Conservation (phyloP, 1,140 invertebrate species). For the Zaprionus ghesquierei region DNA sequence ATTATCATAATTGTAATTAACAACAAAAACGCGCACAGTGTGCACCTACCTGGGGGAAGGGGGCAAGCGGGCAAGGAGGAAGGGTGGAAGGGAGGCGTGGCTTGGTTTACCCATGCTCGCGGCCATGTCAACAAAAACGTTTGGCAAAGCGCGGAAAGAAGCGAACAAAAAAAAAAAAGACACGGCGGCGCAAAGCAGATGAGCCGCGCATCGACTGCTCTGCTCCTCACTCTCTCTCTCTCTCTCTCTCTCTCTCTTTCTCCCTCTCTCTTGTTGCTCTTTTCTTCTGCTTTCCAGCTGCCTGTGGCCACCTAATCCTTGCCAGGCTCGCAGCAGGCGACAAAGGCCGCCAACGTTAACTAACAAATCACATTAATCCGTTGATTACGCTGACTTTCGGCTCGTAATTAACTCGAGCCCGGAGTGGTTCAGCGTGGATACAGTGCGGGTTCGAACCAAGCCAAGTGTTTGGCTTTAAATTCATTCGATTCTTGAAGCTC, state of each 20-base stretch:
- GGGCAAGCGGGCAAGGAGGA: neutral
- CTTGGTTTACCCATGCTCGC: conserved; percentile 13
- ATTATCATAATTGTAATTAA: conserved; percentile 80
- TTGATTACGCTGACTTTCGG: conserved; percentile 34
- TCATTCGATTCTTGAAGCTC: neutral
- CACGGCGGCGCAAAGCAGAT: neutral
- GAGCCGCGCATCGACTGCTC: conserved; percentile 1
- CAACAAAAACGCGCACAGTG: conserved; percentile 58
- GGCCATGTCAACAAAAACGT: conserved; percentile 37
- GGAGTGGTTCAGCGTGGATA: neutral
- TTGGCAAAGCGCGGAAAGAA: neutral
- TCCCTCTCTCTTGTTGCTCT: neutral
- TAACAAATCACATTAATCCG: conserved; percentile 48
- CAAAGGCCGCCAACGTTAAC: conserved; percentile 16
- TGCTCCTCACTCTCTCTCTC: neutral
- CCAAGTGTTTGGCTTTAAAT: neutral
- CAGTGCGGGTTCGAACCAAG: neutral
- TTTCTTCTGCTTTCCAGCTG: conserved; percentile 1
- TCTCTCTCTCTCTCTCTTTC: neutral
- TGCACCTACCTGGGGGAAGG: neutral
- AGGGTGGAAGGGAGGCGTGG: neutral
- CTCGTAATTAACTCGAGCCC: neutral
- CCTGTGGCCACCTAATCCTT: conserved; percentile 40
- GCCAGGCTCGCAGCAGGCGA: conserved; percentile 17
- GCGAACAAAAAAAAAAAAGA: conserved; percentile 19